Base-by-base conservation (phyloP, 1,140 invertebrate species). In the Pemphigus obesinymphae region DNA sequence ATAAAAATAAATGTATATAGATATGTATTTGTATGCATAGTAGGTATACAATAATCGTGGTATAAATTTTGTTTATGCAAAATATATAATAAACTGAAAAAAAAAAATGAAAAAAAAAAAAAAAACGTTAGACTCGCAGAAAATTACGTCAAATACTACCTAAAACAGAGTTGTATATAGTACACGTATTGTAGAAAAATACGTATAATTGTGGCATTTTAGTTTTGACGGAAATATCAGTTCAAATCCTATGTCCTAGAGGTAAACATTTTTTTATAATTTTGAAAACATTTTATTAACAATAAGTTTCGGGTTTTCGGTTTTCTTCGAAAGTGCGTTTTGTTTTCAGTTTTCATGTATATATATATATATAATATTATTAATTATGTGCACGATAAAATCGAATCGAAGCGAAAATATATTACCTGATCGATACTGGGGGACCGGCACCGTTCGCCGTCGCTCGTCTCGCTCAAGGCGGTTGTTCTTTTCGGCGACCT, bases 381-480 rank as follows among this genome's bases (percentile, higher is more conserved):
- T n/a, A n/a, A n/a, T 53, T 34, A n/a, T 68, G 63, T 68, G 63
- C 63, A 43, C n/a, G 63, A 68, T 2, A 48, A 48, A 43, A 73
- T 40, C 15, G 48, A 43, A 76, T 53, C 26, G 26, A 85, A 73
- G n/a, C n/a, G 61, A 31, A 43, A 84, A 84, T 83, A 85, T 85
- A 86, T 90, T 91, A 95, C 95, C 93, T 96, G 95, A 89, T 97
- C 96, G 87, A 93, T 93, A 86, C 93, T 95, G 61, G 95, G 95
- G 86, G 95, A 96, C 86, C 94, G 90, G 83, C 91, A 92, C 87
- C 93, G 89, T 86, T 92, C 90, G 83, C 92, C 91, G 85, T 91
- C 90, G 82, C 85, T 83, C 34, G 86, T 85, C 75, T 85, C 85
- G 78, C 86, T 85, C 72, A 87, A 83, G 23, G 89, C 85, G 53